A percentile compares a stretch with the other conserved stretches of the same genome.
These are phyloP conservation scores for Cheilosia pagana DNA, from an alignment of 2,888 invertebrate species.

Conservation along the genomic window DNA sequence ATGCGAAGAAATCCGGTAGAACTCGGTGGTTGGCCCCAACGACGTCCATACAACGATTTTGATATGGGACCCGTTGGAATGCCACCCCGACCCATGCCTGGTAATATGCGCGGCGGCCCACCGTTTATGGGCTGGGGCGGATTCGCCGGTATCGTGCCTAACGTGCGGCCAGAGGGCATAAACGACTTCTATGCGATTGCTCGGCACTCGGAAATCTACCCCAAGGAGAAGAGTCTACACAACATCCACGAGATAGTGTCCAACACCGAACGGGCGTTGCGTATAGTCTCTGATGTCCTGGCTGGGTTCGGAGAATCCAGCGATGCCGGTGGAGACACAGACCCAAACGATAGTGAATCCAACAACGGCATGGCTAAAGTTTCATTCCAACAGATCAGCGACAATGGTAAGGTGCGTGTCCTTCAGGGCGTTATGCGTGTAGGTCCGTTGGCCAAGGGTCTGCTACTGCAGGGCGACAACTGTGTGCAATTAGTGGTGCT, in stretches of 20 bases:
- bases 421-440: conserved; percentile 97
- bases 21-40: conserved; percentile 57
- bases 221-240: conserved; percentile 92
- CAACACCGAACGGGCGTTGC: conserved; percentile 94
- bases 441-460: conserved; percentile 92
- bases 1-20: conserved; percentile 84
- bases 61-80: conserved; percentile 65
- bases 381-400: conserved; percentile 87
- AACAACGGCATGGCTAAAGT: conserved; percentile 80
- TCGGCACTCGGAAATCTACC: conserved; percentile 95
- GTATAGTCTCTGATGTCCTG: conserved; percentile 94
- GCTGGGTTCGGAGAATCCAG: conserved; percentile 84
- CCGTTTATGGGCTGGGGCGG: conserved; percentile 80
- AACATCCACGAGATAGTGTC: conserved; percentile 94
- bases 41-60: conserved; percentile 79
- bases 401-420: conserved; percentile 86
- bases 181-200: conserved; percentile 97
- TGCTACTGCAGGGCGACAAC: conserved; percentile 93
- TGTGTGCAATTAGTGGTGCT: conserved; percentile 95
- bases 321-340: conserved; percentile 71
- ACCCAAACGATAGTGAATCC: conserved; percentile 78
- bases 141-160: conserved; percentile 84
- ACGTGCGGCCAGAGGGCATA: conserved; percentile 91
- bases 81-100: conserved; percentile 56
- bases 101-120: conserved; percentile 74